Evolutionary conservation across 2,797 vertebrate genomes (phyloP).

Genomic region (Enteromius fasciolatus): DNA sequence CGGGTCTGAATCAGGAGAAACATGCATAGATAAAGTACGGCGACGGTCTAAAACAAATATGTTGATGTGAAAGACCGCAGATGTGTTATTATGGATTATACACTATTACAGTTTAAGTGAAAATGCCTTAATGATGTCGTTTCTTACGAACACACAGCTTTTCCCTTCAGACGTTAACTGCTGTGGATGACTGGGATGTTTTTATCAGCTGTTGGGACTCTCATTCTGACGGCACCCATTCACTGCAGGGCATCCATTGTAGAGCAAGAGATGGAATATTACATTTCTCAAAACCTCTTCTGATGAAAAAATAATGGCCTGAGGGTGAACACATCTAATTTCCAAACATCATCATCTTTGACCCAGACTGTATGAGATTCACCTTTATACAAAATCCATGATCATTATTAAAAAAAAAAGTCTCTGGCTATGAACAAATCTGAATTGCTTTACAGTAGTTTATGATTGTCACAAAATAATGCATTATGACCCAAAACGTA

Average conservation of each 20-base stretch:
- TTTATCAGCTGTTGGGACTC: not conserved
- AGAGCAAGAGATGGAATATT: not conserved
- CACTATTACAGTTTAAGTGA: not conserved
- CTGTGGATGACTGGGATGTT: not conserved
- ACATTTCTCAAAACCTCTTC: not conserved
- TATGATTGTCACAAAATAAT: not conserved
- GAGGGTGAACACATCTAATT: not conserved
- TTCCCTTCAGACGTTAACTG: not conserved
- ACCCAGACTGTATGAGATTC: not conserved
- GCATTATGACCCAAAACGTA: not conserved
- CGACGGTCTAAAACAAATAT: not conserved
- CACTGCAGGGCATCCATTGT: not conserved
- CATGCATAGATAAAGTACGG: not conserved
- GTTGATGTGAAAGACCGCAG: not conserved
- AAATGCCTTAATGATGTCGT: too few relatives aligned
- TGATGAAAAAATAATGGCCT: not conserved
- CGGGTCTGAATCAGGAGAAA: not conserved
- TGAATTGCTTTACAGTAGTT: constrained; percentile 17
- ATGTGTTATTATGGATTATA: not conserved
- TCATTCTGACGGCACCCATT: not conserved
- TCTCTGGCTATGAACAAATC: not conserved
- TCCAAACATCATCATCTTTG: not conserved
- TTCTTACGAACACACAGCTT: not conserved
- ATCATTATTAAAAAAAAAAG: not conserved
- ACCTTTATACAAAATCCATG: not conserved